Base-by-base conservation (phyloP, 2,113 vertebrate species). In the Ctenomys sociabilis region DNA sequence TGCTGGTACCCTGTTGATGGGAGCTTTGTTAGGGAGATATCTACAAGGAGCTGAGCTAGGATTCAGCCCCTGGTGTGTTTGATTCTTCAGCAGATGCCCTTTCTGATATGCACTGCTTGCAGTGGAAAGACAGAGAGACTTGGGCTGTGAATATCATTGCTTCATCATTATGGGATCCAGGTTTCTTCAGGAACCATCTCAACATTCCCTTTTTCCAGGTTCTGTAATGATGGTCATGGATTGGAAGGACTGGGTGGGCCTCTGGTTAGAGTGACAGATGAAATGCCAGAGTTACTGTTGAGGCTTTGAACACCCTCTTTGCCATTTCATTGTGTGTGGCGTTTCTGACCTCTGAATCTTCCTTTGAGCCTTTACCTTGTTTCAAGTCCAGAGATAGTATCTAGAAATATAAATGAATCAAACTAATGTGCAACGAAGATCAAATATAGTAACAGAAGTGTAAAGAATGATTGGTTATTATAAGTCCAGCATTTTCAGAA, bases 31-130 rank as follows among this genome's bases (percentile, higher is more conserved):
- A 57, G 82, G 45, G 52, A 40, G 9, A 16, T 0, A 3, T 70
- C 61, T n/a, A n/a, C 59, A 57, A 70, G 77, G 19, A 43, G 30
- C 24, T 19, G 59, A 43, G 73, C 57, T 19, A 66, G 49, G 66
- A 43, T 78, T 73, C 24, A 6, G 24, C 54, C 43, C 87, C 26
- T 26, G 16, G 40, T 24, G 83, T 61, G 52, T 80, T 26, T 35
- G 73, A 21, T 64, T 88, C 83, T 88, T 63, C 64, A 59, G 54
- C 94, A 88, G 78, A 63, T 91, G n/a, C 54, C 19, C 24, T 93
- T 78, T 52, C 82, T 9, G 8, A 32, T 75, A 16, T 5, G 32
- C 78, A 12, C 43, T 26, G 68, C 64, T 26, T 73, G 24, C 91
- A 32, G 45, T 63, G 78, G 91, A 61, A 32, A 78, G 43, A 45